Conservation (phyloP, 2,888 invertebrate species). For the Drosophila infuscata region DNA sequence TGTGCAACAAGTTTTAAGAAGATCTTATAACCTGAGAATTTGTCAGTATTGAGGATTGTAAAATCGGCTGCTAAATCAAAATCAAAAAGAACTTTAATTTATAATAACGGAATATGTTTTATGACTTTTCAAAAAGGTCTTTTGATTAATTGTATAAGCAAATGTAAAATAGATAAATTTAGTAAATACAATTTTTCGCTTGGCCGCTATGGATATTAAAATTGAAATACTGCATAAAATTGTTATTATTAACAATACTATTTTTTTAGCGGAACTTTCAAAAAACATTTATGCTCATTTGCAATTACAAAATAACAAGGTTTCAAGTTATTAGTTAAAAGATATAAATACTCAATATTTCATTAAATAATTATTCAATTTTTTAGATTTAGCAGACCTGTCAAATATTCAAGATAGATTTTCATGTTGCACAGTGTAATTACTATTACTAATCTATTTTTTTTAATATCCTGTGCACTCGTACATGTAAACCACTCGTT, state of each 20-base stretch:
- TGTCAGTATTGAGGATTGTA: too few relatives aligned
- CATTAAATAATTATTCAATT: not conserved
- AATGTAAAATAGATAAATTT: not conserved
- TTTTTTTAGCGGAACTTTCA: fast-evolving
- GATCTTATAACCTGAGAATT: not conserved
- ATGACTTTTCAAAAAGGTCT: not conserved
- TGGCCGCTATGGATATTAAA: not conserved
- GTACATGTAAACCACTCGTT: constrained; percentile 17
- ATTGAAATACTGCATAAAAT: not conserved
- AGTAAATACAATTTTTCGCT: not conserved
- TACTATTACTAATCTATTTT: not conserved
- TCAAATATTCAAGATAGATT: not conserved
- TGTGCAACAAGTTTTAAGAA: constrained; percentile 1
- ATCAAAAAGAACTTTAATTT: not conserved
- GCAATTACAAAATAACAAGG: not conserved
- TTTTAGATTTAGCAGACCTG: not conserved
- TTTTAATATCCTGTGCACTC: constrained; percentile 33
- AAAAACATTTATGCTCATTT: not conserved
- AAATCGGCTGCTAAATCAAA: not conserved
- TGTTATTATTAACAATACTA: not conserved
- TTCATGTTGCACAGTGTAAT: constrained; percentile 5
- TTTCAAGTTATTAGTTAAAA: not conserved
- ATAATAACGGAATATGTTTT: not conserved
- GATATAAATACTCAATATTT: not conserved
- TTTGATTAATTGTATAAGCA: not conserved